Evolutionary conservation across 2,888 invertebrate genomes (phyloP).

Genomic region (Drosophila longiperda): DNA sequence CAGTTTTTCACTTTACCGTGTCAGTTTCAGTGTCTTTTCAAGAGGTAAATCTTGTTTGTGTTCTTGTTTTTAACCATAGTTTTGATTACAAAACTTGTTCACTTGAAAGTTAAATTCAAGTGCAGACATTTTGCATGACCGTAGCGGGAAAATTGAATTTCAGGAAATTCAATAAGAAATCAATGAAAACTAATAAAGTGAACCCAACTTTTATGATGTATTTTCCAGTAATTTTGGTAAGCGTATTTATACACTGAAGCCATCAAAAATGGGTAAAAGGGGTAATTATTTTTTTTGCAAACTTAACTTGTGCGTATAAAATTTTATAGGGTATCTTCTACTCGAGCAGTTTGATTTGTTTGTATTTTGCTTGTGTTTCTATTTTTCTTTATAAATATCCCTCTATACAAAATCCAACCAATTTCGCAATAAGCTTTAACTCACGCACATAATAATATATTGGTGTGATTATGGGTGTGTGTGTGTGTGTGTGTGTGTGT

Average conservation of each 20-base stretch:
- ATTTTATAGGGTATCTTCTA: not conserved
- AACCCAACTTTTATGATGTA: not conserved
- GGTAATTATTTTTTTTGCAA: no score
- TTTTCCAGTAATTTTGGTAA: no score
- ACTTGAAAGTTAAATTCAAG: not conserved
- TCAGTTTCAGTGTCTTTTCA: not conserved
- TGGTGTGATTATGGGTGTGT: not conserved
- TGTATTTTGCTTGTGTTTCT: not conserved
- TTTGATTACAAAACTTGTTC: not conserved
- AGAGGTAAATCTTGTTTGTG: not conserved
- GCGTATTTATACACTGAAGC: no score
- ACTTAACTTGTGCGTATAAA: not conserved
- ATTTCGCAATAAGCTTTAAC: constrained; percentile 19
- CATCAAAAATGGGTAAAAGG: no score
- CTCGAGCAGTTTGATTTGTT: not conserved
- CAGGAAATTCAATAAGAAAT: not conserved
- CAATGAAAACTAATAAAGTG: not conserved
- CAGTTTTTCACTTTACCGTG: not conserved
- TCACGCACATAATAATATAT: constrained; percentile 8
- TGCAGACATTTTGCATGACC: not conserved
- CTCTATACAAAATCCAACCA: not conserved
- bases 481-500: not conserved
- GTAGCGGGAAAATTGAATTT: not conserved
- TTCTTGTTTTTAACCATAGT: not conserved
- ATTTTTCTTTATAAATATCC: not conserved